Conservation (phyloP, 2,888 invertebrate species). For the Cartodere bifasciata region DNA sequence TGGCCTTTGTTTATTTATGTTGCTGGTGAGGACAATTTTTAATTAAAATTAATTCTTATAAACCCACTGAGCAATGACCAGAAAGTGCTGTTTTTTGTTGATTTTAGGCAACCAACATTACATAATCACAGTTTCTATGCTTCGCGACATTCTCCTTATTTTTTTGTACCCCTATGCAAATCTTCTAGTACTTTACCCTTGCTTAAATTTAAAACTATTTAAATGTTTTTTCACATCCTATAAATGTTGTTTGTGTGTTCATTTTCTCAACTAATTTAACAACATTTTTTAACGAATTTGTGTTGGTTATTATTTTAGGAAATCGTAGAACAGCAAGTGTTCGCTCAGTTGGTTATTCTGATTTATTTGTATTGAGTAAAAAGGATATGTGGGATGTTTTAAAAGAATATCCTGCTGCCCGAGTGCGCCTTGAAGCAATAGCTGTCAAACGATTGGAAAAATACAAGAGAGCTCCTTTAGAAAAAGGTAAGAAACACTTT, state of each 20-base stretch:
- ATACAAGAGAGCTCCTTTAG: conserved; percentile 87
- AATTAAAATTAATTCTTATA: too few relatives aligned
- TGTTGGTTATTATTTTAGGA: conserved; percentile 49
- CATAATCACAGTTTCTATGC: too few relatives aligned
- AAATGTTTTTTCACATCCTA: too few relatives aligned
- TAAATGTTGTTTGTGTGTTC: too few relatives aligned
- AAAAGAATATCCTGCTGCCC: conserved; percentile 87
- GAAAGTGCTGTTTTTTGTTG: too few relatives aligned
- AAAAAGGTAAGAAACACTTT: conserved; percentile 73
- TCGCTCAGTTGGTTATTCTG: conserved; percentile 95
- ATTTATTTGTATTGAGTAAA: conserved; percentile 96
- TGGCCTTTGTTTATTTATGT: too few relatives aligned
- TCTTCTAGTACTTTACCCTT: too few relatives aligned
- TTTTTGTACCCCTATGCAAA: conserved; percentile 9
- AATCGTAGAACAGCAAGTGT: conserved; percentile 97
- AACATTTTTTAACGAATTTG: neutral
- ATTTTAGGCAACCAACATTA: too few relatives aligned
- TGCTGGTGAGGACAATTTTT: too few relatives aligned
- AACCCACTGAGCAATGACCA: too few relatives aligned
- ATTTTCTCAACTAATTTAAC: too few relatives aligned
- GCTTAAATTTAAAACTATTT: too few relatives aligned
- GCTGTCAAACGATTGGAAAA: conserved; percentile 96
- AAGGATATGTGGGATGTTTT: conserved; percentile 99
- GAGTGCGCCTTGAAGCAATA: conserved; percentile 91
- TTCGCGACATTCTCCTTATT: conserved; percentile 10